Evolutionary conservation across 2,113 vertebrate genomes (phyloP), one percentile per base, ranked within the genome.

Genomic region (Kryptolebias marmoratus): DNA sequence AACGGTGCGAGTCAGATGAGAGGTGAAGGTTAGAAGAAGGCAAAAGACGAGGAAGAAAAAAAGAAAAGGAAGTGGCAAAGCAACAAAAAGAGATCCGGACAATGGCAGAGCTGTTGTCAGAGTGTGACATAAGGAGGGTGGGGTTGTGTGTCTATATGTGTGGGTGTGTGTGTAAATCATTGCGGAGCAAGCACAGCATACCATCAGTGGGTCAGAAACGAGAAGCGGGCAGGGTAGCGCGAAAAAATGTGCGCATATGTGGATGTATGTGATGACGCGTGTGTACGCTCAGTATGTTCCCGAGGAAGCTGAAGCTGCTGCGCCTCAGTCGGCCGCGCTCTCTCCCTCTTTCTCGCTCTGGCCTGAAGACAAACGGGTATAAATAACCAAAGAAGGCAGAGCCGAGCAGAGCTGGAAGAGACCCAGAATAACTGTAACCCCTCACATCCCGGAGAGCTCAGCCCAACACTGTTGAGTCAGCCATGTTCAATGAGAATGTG

Each of bases 291-390:
- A 16, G 55, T 65, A 71, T 71, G 44, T 44, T 68, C 45, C 48
- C 50, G 75, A 48, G 49, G 55, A 68, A 71, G 77, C 67, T 80
- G 71, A 71, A 89, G 81, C 67, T 65, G 74, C 75, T 75, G 83
- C 63, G 84, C 76, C 39, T 42, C 39, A 42, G 39, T 42, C 39
- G 39, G 39, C 39, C 9, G 5, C 39, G 5, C 39, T 42, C 39
- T 48, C n/a, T 11, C 50, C 11, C 50, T 27, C 14, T 2, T 18
- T 52, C 73, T 85, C 68, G 79, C 72, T 77, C 76, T 83, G 80
- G 88, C 92, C 89, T 75, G 53, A 87, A 86, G 90, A 92, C 79
- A 90, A 89, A 89, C 75, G 87, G 86, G 81, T 92, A 93, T 92
- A 91, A 92, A 93, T 93, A 91, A 87, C 78, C 59, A 64, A 81